phyloP scores from a whole-genome alignment of 2,797 vertebrate genomes.

The Triplophysa yarkandensis region DNA sequence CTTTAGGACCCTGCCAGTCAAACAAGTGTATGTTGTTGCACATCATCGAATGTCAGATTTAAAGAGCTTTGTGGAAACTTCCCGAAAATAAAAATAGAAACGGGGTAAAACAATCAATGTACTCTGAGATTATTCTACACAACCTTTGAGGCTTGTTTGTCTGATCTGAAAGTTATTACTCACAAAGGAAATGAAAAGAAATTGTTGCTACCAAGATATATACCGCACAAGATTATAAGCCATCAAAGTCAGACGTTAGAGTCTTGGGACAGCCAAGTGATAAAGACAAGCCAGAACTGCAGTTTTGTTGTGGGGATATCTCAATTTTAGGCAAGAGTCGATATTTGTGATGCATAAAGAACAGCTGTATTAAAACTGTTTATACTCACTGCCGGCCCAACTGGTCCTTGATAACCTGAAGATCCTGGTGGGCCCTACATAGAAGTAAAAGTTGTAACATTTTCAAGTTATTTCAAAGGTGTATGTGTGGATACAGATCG shows the following conservation, averaged over 20 bases:
- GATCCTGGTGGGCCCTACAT: slow-evolving; percentile 86
- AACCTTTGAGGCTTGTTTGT: slow-evolving; percentile 25
- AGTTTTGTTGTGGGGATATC: not conserved
- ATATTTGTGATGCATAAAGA: slow-evolving; percentile 9
- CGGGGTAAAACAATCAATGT: not conserved
- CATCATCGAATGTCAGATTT: not conserved
- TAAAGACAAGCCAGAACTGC: slow-evolving; percentile 10
- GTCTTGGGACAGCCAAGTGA: slow-evolving; percentile 12
- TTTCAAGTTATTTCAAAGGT: slow-evolving; percentile 18
- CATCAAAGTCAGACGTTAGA: not conserved
- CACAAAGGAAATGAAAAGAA: slow-evolving; percentile 20
- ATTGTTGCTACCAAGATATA: not conserved
- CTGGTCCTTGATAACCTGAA: slow-evolving; percentile 82
- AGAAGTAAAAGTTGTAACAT: slow-evolving; percentile 35
- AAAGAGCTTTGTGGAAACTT: not conserved
- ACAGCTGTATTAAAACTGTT: slow-evolving; percentile 2
- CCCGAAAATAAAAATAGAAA: not conserved
- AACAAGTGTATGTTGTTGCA: slow-evolving; percentile 19
- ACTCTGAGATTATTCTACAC: not conserved
- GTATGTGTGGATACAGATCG: not conserved
- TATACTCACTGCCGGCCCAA: slow-evolving; percentile 81
- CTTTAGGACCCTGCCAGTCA: slow-evolving; percentile 84
- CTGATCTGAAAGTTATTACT: slow-evolving; percentile 24
- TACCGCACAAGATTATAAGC: not conserved
- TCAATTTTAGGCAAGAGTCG: not conserved